Evolutionary conservation across 2,797 vertebrate genomes (phyloP).

Genomic region (Myotis myotis): DNA sequence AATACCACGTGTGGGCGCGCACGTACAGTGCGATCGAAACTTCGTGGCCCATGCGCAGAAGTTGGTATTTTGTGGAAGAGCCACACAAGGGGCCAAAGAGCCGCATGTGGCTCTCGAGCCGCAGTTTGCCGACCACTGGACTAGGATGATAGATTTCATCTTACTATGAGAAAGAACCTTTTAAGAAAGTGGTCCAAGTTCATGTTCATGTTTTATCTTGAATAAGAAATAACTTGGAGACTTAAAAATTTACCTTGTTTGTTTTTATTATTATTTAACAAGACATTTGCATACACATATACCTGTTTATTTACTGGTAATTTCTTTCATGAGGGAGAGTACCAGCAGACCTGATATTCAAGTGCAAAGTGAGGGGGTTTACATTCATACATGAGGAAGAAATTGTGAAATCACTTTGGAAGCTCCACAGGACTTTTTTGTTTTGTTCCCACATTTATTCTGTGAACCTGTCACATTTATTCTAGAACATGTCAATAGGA

Average conservation of each 20-base stretch:
- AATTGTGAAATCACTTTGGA: not conserved
- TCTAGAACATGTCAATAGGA: not conserved
- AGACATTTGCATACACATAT: not conserved
- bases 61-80: no score
- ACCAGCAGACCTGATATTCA: not conserved
- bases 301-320: not conserved
- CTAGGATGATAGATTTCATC: slow-evolving; percentile 27
- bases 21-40: no score
- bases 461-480: not conserved
- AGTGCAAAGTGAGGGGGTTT: not conserved
- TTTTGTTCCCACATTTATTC: not conserved
- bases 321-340: not conserved
- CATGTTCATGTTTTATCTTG: slow-evolving; percentile 37
- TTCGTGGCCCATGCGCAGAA: no score
- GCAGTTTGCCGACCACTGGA: not conserved
- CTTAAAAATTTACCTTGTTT: not conserved
- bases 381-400: not conserved
- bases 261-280: not conserved
- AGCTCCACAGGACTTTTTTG: not conserved
- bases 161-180: slow-evolving; percentile 8
- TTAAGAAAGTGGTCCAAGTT: slow-evolving; percentile 6
- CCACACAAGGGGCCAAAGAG: no score
- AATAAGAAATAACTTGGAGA: slow-evolving; percentile 7
- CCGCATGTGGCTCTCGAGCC: no score
- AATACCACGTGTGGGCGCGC: no score